Conservation (phyloP, 2,113 vertebrate species). For the Clupea harengus region DNA sequence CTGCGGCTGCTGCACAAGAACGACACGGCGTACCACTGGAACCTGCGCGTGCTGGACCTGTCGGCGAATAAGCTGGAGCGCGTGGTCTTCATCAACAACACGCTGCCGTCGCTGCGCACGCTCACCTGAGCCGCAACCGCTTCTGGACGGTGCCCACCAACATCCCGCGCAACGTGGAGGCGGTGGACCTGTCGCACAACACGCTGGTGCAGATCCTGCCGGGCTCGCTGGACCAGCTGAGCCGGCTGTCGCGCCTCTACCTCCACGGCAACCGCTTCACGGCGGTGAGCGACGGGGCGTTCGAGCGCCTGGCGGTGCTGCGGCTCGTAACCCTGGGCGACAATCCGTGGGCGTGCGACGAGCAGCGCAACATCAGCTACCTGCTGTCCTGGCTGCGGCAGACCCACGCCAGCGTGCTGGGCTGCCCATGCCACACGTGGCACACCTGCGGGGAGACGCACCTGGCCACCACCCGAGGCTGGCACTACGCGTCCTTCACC, state of each 20-base stretch:
- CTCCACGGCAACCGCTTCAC: slow-evolving; percentile 90
- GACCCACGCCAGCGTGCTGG: slow-evolving; percentile 71
- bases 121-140: slow-evolving; percentile 89
- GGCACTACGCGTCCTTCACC: slow-evolving; percentile 67
- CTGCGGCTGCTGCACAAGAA: slow-evolving; percentile 88
- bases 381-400: slow-evolving; percentile 78
- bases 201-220: slow-evolving; percentile 86
- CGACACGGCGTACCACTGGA: slow-evolving; percentile 94
- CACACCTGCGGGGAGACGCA: slow-evolving; percentile 59
- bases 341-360: slow-evolving; percentile 89
- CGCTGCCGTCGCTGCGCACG: slow-evolving; percentile 77
- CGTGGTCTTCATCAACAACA: slow-evolving; percentile 93
- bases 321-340: slow-evolving; percentile 78
- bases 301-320: slow-evolving; percentile 76
- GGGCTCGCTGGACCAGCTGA: slow-evolving; percentile 81
- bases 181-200: slow-evolving; percentile 87
- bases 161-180: slow-evolving; percentile 81
- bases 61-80: slow-evolving; percentile 89
- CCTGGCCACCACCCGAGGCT: slow-evolving; percentile 51
- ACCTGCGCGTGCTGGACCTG: slow-evolving; percentile 84
- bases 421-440: slow-evolving; percentile 79
- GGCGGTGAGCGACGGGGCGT: slow-evolving; percentile 75
- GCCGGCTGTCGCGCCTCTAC: slow-evolving; percentile 77
- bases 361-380: slow-evolving; percentile 70
- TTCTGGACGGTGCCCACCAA: slow-evolving; percentile 97